phyloP scores from a whole-genome alignment of 2,888 invertebrate genomes.

The Eilema griseolum region DNA sequence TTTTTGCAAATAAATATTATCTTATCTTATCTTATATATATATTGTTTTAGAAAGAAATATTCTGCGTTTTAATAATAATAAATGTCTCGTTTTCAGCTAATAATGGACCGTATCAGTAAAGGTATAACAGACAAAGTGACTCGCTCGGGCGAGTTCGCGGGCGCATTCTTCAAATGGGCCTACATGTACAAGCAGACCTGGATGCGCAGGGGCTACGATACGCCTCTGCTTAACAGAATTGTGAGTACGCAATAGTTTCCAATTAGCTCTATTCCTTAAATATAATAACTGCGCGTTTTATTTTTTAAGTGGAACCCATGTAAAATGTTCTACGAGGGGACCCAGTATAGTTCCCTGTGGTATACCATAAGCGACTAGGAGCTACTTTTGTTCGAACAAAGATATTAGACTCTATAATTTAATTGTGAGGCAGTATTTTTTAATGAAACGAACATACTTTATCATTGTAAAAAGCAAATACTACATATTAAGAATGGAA shows the following conservation, averaged over 20 bases:
- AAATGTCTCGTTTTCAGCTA: slow-evolving; percentile 85
- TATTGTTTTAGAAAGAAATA: too few relatives aligned
- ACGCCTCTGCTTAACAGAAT: slow-evolving; percentile 90
- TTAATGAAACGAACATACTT: neutral
- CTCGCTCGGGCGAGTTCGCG: slow-evolving; percentile 92
- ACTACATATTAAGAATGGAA: too few relatives aligned
- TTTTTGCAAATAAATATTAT: too few relatives aligned
- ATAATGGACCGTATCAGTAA: slow-evolving; percentile 99
- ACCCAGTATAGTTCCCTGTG: slow-evolving; percentile 2
- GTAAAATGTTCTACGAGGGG: neutral
- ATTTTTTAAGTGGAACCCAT: neutral
- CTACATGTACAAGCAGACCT: slow-evolving; percentile 96
- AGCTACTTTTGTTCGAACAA: neutral
- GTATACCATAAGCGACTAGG: neutral
- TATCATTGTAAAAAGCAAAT: neutral
- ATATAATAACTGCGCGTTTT: neutral
- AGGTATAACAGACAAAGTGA: slow-evolving; percentile 97
- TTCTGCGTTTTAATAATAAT: neutral
- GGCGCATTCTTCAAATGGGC: slow-evolving; percentile 97
- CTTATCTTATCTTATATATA: too few relatives aligned
- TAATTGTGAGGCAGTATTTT: neutral
- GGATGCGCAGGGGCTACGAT: slow-evolving; percentile 93
- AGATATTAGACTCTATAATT: neutral
- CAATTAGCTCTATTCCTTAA: neutral
- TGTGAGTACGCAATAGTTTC: slow-evolving; percentile 62